Evolutionary conservation across 1,140 invertebrate species (phyloP), one percentile per base, ranked within the genome.

Genomic region (Sitophilus oryzae): DNA sequence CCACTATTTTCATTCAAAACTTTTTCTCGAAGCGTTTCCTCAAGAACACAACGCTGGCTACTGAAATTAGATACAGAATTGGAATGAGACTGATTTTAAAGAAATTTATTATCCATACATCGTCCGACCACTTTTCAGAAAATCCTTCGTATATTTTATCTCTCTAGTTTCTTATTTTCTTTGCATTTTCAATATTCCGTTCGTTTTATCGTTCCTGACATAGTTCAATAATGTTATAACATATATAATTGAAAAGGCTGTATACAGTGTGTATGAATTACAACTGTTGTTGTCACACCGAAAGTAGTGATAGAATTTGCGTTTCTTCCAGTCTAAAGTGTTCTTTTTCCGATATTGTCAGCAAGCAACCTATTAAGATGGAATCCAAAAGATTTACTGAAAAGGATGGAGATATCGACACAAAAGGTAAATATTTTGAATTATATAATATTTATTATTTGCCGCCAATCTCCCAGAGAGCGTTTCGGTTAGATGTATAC

Each of bases 111-210:
- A 68, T 69, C 34, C 66, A 71, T 56, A 71, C 69, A 23, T 69
- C 66, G 20, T 71, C 69, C 15, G 68, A 71, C 60, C 69, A 71
- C 50, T 71, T 70, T 55, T 68, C 64, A 53, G 68, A 70, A 45
- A 46, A 61, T 41, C 23, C 30, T 25, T 42, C 25, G 2, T 20
- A 49, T n/a, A 25, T 25, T 30, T 56, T 46, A 40, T 22, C n/a
- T n/a, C n/a, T 56, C 43, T 56, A 56, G 53, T 40, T 38, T 19
- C 2, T 2, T 11, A 25, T 48, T 47, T 34, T 40, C n/a, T 38
- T 49, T 37, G 37, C 4, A 20, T 49, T 21, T 14, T 35, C 5
- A 49, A 30, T 34, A 14, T 30, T 47, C 20, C 11, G 40, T n/a
- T 42, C 41, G 19, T 35, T 20, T n/a, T n/a, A n/a, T n/a, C n/a